Evolutionary conservation across 2,888 invertebrate genomes (phyloP), one percentile per base, ranked within the genome.

Genomic region (Ashinkailepas kermadecensis): DNA sequence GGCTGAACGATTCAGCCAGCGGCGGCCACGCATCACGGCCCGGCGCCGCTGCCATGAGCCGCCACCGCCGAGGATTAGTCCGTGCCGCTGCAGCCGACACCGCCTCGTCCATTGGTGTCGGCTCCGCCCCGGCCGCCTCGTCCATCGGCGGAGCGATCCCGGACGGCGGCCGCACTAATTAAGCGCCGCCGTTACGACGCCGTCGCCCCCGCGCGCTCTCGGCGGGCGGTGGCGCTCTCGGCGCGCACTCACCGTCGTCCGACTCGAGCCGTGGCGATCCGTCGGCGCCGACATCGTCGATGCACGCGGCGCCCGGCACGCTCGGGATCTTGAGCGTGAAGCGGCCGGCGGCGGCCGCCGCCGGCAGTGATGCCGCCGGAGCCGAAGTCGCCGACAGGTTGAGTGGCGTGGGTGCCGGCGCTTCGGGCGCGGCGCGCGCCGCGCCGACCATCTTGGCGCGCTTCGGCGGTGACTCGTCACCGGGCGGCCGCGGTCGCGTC

Each of bases 311-410:
- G 67, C 67, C 67, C 67, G 67, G 67, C 67, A 67, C 67, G 4
- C n/a, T 67, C 25, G 67, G 67, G 25, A 67, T 67, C 67, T 67
- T 67, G 1, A 67, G 67, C 67, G 67, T 67, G 67, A 67, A 67
- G n/a, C 67, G 67, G 67, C 25, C 25, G 67, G 67, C 23, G 12
- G 11, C 18, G 10, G 18, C 18, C 62, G 13, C 18, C 18, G 18
- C 18, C 18, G 62, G 18, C 62, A 18, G 62, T 18, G 13, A 4
- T 21, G 62, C n/a, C 67, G 67, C 12, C 67, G 65, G 65, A n/a
- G 67, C 25, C 67, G 67, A 13, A 11, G 25, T 25, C 12, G 13
- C 13, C 67, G 67, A 67, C 25, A 67, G 67, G 25, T 67, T 67
- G 12, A 67, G 67, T 7, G 67, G 67, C 13, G 67, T 67, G 25